A percentile compares a stretch with the other conserved stretches of the same genome.
Conservation (phyloP, 1,140 invertebrate species). For the Zaprionus inermis region DNA sequence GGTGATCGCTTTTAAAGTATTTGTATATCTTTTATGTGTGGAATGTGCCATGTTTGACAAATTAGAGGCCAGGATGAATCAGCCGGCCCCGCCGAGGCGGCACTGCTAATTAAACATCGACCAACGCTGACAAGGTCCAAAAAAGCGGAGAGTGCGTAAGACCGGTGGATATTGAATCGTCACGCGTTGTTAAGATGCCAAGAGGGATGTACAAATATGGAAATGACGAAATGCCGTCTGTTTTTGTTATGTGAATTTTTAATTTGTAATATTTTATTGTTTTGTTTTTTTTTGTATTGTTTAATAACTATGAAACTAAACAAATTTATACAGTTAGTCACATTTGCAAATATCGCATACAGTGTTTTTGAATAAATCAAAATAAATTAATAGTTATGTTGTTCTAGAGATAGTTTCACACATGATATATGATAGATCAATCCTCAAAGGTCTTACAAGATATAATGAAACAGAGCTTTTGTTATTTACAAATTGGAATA, state of each 20-base stretch:
- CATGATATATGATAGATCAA: constrained; percentile 57
- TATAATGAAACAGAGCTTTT: constrained; percentile 42
- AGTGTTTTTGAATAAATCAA: constrained; percentile 76
- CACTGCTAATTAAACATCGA: constrained; percentile 38
- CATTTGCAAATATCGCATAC: constrained; percentile 81
- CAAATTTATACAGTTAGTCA: constrained; percentile 63
- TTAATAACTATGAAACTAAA: constrained; percentile 54
- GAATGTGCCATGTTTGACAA: constrained; percentile 69
- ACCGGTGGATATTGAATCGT: constrained; percentile 38
- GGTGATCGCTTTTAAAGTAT: constrained; percentile 48
- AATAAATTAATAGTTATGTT: constrained; percentile 51
- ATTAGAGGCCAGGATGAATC: constrained; percentile 55
- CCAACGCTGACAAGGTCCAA: constrained; percentile 53
- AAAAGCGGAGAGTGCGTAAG: constrained; percentile 59
- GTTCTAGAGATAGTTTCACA: constrained; percentile 54
- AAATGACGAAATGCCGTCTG: constrained; percentile 49
- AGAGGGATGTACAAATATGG: constrained; percentile 60
- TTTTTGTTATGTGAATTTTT: constrained; percentile 26
- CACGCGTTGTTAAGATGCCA: constrained; percentile 35
- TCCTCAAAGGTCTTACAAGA: constrained; percentile 25
- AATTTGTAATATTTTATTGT: constrained; percentile 41
- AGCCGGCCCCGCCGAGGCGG: constrained; percentile 19
- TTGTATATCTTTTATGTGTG: constrained; percentile 42
- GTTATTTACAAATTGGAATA: constrained; percentile 74
- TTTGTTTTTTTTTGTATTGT: constrained; percentile 39